A percentile compares a stretch with the other conserved stretches of the same genome.
Conservation (phyloP, 2,113 vertebrate species). For the Macrotus californicus region DNA sequence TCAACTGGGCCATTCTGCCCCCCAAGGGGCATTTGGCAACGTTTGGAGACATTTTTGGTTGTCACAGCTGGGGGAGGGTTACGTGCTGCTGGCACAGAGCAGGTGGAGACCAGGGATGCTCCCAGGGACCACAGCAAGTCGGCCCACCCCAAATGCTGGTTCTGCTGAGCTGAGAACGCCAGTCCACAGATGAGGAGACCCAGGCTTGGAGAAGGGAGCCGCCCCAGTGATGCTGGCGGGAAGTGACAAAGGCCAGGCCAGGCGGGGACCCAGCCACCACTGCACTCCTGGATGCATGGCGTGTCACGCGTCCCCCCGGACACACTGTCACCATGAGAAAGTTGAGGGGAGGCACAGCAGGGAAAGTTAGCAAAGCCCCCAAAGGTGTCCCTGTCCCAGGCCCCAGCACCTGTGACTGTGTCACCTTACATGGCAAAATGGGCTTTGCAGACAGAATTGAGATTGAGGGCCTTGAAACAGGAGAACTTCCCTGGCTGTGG, state of each 20-base stretch:
- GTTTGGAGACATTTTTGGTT: neutral
- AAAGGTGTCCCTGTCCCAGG: neutral
- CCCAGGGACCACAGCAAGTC: too few species aligned
- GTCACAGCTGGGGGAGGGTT: neutral
- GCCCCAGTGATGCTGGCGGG: neutral
- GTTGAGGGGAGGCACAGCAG: fast-evolving
- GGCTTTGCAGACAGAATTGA: neutral
- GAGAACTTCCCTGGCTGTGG: neutral
- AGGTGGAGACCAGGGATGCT: too few species aligned
- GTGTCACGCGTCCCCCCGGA: neutral
- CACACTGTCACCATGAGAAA: neutral
- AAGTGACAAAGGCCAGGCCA: neutral
- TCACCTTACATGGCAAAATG: fast-evolving
- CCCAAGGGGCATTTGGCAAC: too few species aligned
- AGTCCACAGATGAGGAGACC: fast-evolving
- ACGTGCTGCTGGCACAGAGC: neutral
- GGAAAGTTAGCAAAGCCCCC: neutral
- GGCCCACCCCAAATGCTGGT: neutral
- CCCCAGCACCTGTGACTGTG: fast-evolving
- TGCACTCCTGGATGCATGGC: fast-evolving
- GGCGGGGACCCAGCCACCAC: fast-evolving
- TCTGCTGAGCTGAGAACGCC: fast-evolving
- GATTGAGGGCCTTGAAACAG: neutral
- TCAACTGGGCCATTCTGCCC: fast-evolving
- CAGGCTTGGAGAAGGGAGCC: fast-evolving